A percentile compares a stretch with the other conserved stretches of the same genome.
phyloP scores from a whole-genome alignment of 2,888 invertebrate species.

The Himalopsyche anomala region DNA sequence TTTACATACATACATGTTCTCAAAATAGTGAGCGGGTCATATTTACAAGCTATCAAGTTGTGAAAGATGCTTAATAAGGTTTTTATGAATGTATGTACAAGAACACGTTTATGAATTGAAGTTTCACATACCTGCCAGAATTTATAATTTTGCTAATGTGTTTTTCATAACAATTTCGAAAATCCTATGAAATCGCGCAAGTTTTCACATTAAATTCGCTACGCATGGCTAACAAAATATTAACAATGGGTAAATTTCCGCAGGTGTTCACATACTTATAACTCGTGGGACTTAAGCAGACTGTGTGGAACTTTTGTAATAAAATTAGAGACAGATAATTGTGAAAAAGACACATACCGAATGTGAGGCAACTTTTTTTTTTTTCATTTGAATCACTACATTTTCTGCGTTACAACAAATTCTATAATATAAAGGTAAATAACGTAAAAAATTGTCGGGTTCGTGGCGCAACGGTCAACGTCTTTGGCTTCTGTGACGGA shows the following conservation, averaged over 20 bases:
- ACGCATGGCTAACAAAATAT: constrained; percentile 7
- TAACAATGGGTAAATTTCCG: constrained; percentile 12
- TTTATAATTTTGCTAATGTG: not conserved
- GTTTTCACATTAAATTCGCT: not conserved
- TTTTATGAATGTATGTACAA: too few species aligned
- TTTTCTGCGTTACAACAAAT: too few species aligned
- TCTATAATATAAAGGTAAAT: too few species aligned
- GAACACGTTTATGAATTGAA: too few species aligned
- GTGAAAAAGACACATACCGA: not conserved
- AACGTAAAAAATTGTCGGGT: too few species aligned
- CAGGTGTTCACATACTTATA: not conserved
- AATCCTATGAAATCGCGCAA: not conserved
- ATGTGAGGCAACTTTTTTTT: not conserved
- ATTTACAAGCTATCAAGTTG: too few species aligned
- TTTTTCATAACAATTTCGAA: constrained; percentile 13
- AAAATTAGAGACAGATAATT: not conserved
- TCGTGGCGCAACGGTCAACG: too few species aligned
- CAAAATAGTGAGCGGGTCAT: too few species aligned
- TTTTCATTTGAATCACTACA: not conserved
- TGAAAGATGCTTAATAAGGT: too few species aligned
- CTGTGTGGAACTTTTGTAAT: not conserved
- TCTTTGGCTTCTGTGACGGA: too few species aligned
- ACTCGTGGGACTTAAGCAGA: not conserved
- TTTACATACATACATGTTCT: too few species aligned
- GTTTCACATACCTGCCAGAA: not conserved